A percentile compares a stretch with the other conserved stretches of the same genome.
These are phyloP conservation scores for Archaeoteleia sp. DNA, from an alignment of 2,888 invertebrate species.

Conservation along the genomic window DNA sequence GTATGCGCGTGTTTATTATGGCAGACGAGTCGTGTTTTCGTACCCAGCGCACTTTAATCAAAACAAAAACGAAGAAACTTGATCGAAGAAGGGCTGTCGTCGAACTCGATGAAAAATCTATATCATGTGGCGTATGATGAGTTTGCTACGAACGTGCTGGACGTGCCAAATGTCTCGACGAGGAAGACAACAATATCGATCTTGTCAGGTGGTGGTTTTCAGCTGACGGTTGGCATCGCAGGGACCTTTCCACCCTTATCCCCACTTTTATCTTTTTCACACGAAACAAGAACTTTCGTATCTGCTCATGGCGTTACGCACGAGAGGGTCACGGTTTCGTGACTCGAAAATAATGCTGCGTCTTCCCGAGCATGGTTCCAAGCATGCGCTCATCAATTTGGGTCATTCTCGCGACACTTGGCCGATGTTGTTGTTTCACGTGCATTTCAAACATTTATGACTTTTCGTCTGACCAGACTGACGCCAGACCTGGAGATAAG, in stretches of 20 bases:
- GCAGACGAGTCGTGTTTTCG: too few relatives aligned
- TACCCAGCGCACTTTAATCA: too few relatives aligned
- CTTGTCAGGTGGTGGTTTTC: constrained; percentile 14
- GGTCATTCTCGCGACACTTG: constrained; percentile 39
- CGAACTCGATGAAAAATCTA: too few relatives aligned
- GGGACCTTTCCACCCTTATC: constrained; percentile 9
- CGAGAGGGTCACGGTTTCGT: constrained; percentile 25
- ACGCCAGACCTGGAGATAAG: too few relatives aligned
- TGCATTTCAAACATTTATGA: constrained; percentile 7
- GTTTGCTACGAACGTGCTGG: constrained; percentile 1
- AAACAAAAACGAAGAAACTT: too few relatives aligned
- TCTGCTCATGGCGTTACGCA: constrained; percentile 9
- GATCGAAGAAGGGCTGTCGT: too few relatives aligned
- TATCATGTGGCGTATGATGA: too few relatives aligned
- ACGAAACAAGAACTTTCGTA: constrained; percentile 11
- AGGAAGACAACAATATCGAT: constrained; percentile 31
- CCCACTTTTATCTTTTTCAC: background rate
- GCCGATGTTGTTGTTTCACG: constrained; percentile 18
- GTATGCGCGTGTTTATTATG: too few relatives aligned
- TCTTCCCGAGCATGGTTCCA: constrained; percentile 28
- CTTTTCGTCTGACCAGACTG: too few relatives aligned
- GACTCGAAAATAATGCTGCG: constrained; percentile 34
- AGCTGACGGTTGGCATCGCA: constrained; percentile 15
- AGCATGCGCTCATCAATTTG: constrained; percentile 48
- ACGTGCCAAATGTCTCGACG: constrained; percentile 4